Evolutionary conservation across 2,888 invertebrate species (phyloP), one percentile per base, ranked within the genome.

Genomic region (Agrochola macilenta): DNA sequence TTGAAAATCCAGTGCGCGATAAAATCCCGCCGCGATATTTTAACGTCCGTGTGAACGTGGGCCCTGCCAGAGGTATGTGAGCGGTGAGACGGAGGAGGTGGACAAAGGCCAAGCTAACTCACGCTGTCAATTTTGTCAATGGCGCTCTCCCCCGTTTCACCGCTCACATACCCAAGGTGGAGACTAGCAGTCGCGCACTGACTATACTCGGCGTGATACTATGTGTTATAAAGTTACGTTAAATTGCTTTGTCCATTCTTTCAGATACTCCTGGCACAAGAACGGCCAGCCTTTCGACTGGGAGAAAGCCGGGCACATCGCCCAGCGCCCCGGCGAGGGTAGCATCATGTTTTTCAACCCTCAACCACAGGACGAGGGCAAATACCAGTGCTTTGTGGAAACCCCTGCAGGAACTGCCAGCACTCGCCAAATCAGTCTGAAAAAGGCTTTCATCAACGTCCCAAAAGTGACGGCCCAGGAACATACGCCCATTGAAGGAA

Each of bases 201-300:
- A n/a, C n/a, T n/a, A n/a, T n/a, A n/a, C 46, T 46, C 14, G 5
- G 14, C 46, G 46, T 46, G 5, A 14, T 49, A 49, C 17, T 49
- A 17, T 49, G 52, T 52, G 57, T 69, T 12, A 39, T 0, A 23
- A 30, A 52, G 2, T 30, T 2, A 14, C 9, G 5, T 69, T 14
- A 57, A 17, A 69, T 69, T 11, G 0, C 5, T 69, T 7, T 58
- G 4, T 58, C 35, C 17, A n/a, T 12, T 76, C 8, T 77, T 77
- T 2, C 86, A 95, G 95, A 71, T 95, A 93, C 82, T 85, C 92
- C 46, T 95, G 95, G 95, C 85, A 86, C 4, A 95, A 95, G 83
- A 87, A 95, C 68, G 93, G 92, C 2, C 86, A 90, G 52, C 90
- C 91, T 0, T 91, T 93, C 83, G 86, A 88, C 66, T 83, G 89